Percentiles rank a stretch among this genome's conserved stretches.
These are phyloP conservation scores for Thereva nobilitata DNA, from an alignment of 2,888 invertebrate species.

Conservation along the genomic window DNA sequence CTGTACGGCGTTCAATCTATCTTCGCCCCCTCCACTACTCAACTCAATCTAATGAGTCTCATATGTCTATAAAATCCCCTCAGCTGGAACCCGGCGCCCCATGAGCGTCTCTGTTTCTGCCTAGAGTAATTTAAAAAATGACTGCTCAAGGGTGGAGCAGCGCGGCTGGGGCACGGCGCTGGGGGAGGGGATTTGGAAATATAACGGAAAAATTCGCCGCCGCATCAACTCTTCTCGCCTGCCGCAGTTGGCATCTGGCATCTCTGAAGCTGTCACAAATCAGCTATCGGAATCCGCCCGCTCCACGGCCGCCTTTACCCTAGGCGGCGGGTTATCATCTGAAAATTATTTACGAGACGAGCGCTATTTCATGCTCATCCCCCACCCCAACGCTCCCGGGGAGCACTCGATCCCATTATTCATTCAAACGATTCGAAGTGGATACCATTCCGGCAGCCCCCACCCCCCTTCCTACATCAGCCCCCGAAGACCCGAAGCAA, in stretches of 20 bases:
- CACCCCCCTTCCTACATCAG: conserved; percentile 9
- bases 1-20: not conserved
- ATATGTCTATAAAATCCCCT: conserved; percentile 16
- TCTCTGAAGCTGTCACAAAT: conserved; percentile 12
- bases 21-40: conserved; percentile 1
- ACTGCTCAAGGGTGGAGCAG: conserved; percentile 2
- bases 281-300: conserved; percentile 15
- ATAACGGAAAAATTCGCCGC: conserved; percentile 11
- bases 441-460: not conserved
- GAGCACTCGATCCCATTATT: conserved; percentile 30
- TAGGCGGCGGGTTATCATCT: conserved; percentile 17
- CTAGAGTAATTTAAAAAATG: conserved; percentile 24
- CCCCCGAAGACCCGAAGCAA: not conserved
- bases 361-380: conserved; percentile 27
- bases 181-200: not conserved
- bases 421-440: conserved; percentile 17
- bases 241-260: not conserved
- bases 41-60: not conserved
- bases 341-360: conserved; percentile 30
- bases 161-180: no score
- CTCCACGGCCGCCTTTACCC: not conserved
- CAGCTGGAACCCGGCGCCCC: not conserved
- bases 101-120: conserved; percentile 1
- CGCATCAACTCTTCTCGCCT: conserved; percentile 11
- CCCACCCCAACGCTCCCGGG: not conserved